Percentiles rank a stretch among this genome's conserved stretches.
These are phyloP conservation scores for Conistra vaccinii DNA, from an alignment of 2,888 invertebrate genomes.

Conservation along the genomic window DNA sequence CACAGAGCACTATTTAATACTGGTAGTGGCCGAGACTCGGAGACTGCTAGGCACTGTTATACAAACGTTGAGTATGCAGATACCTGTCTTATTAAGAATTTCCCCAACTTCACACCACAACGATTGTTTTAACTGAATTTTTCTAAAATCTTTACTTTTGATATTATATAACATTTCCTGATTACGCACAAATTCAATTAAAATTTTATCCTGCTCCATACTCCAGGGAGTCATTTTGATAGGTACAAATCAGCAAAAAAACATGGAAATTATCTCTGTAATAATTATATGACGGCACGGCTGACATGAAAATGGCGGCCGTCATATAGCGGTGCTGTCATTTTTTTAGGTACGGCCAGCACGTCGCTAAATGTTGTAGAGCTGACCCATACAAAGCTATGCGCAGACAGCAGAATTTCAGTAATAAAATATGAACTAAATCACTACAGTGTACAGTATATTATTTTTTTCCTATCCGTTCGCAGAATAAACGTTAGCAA, in stretches of 20 bases:
- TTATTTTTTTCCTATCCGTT: not conserved
- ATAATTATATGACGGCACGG: not conserved
- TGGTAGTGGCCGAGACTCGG: too few relatives aligned
- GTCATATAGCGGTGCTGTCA: constrained; percentile 18
- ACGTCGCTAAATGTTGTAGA: not conserved
- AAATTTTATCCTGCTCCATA: constrained; percentile 13
- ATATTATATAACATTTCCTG: constrained; percentile 29
- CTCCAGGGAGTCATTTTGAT: constrained; percentile 12
- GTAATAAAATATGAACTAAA: not conserved
- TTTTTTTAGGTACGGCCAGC: not conserved
- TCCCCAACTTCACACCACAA: constrained; percentile 20
- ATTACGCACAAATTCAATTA: constrained; percentile 24
- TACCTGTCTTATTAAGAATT: constrained; percentile 24
- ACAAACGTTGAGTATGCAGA: not conserved
- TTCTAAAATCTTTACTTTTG: constrained; percentile 33
- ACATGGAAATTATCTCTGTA: not conserved
- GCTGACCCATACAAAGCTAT: not conserved
- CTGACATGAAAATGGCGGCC: constrained; percentile 16
- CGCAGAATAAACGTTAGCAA: not conserved
- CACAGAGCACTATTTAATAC: too few relatives aligned
- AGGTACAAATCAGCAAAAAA: not conserved
- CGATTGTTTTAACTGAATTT: constrained; percentile 19
- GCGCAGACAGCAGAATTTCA: not conserved
- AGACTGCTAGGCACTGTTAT: not conserved
- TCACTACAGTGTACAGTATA: not conserved